Conservation (phyloP, 2,888 invertebrate genomes). For the Aspidiotus rigidus region DNA sequence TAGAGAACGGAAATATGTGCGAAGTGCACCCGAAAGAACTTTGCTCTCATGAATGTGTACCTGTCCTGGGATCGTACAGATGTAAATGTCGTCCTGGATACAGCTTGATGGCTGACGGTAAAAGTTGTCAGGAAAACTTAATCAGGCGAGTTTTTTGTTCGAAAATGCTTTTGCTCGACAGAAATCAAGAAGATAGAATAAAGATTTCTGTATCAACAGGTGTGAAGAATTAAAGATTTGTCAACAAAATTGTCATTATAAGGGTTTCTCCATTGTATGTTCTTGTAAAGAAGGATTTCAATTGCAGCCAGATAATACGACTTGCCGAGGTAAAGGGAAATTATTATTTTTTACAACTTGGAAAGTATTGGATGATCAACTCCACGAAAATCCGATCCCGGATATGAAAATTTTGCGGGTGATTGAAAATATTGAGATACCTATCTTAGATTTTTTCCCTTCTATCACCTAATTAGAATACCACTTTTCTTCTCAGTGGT, state of each 20-base stretch:
- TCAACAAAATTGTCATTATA: constrained; percentile 63
- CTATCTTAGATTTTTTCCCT: no score
- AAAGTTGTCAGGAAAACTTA: constrained; percentile 52
- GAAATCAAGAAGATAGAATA: neutral
- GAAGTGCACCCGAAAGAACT: constrained; percentile 50
- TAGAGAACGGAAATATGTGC: constrained; percentile 47
- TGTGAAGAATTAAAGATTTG: constrained; percentile 60
- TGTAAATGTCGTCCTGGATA: constrained; percentile 64
- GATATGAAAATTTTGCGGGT: no score
- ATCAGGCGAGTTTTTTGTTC: constrained; percentile 9
- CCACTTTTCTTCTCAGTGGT: no score
- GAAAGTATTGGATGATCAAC: no score
- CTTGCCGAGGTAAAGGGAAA: constrained; percentile 52
- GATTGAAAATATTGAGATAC: no score
- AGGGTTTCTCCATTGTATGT: constrained; percentile 58
- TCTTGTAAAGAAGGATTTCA: constrained; percentile 62
- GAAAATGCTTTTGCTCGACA: neutral
- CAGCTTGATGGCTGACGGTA: constrained; percentile 58
- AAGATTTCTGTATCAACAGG: constrained; percentile 40
- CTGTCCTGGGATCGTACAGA: constrained; percentile 59
- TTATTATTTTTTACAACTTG: no score
- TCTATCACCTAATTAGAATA: no score
- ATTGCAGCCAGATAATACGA: constrained; percentile 55
- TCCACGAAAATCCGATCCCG: no score
- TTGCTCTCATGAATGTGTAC: constrained; percentile 70